Percentiles rank a stretch among this genome's conserved stretches.
Conservation (phyloP, 2,113 vertebrate genomes). For the Neotragus pygmaeus region DNA sequence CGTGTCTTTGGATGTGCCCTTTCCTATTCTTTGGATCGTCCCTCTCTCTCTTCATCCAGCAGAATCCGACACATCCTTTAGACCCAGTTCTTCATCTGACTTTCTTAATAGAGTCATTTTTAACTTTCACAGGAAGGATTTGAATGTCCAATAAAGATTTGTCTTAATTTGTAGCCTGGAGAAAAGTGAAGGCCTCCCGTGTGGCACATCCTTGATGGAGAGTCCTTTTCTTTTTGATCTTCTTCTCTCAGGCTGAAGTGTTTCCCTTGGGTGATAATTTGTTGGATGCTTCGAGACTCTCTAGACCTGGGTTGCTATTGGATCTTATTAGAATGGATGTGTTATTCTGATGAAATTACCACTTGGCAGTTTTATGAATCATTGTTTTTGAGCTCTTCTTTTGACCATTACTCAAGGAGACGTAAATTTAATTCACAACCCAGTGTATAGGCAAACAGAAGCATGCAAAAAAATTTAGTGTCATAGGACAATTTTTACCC, state of each 20-base stretch:
- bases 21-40: not conserved
- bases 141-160: not conserved
- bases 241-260: fast-evolving
- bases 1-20: fast-evolving
- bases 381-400: not conserved
- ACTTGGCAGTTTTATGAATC: not conserved
- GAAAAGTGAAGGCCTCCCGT: fast-evolving
- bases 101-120: not conserved
- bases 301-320: not conserved
- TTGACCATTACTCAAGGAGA: not conserved
- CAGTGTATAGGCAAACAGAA: not conserved
- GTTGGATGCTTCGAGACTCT: not conserved
- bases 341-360: not conserved
- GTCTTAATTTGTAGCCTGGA: not conserved
- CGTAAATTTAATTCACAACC: not conserved
- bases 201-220: fast-evolving
- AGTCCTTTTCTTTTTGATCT: not conserved
- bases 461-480: not conserved
- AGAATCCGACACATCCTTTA: not conserved
- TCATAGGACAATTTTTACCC: not conserved
- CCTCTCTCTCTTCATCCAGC: not conserved
- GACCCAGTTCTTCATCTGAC: not conserved
- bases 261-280: not conserved
- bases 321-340: not conserved
- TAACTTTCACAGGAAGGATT: not conserved